A percentile compares a stretch with the other conserved stretches of the same genome.
Evolutionary conservation across 2,113 vertebrate species (phyloP).

Genomic region (Corvus moneduloides): DNA sequence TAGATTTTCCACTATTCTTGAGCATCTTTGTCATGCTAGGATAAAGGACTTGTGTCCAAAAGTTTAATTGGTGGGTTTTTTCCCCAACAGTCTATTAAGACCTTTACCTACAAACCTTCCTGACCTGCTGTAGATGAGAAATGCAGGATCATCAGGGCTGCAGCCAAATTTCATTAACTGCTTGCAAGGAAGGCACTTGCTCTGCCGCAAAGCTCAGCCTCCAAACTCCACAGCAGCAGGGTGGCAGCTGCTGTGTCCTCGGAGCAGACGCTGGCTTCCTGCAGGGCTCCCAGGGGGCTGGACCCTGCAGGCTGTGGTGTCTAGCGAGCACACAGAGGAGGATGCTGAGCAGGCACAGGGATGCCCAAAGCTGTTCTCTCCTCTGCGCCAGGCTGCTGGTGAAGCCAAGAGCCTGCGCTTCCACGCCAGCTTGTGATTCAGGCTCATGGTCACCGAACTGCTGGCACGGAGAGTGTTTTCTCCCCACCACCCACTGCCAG

Average conservation of each 20-base stretch:
- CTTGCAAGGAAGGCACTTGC: neutral
- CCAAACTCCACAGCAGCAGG: neutral
- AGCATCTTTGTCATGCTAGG: neutral
- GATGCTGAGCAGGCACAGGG: neutral
- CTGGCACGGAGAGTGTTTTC: neutral
- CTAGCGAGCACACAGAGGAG: rapidly evolving
- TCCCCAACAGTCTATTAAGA: neutral
- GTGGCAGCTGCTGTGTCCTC: rapidly evolving
- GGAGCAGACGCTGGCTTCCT: neutral
- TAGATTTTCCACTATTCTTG: neutral
- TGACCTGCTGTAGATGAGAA: neutral
- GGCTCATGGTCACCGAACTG: neutral
- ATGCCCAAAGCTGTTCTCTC: neutral
- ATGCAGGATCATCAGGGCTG: neutral
- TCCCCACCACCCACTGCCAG: neutral
- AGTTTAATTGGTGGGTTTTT: neutral
- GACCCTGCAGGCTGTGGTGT: neutral
- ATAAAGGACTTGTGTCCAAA: neutral
- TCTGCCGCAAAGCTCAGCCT: neutral
- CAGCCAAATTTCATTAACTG: neutral
- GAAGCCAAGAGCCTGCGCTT: neutral
- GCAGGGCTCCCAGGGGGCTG: neutral
- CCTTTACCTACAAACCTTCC: neutral
- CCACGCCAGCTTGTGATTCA: neutral
- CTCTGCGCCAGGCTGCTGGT: neutral